A percentile compares a stretch with the other conserved stretches of the same genome.
Evolutionary conservation across 2,113 vertebrate genomes (phyloP).

Genomic region (Xyrauchen texanus): DNA sequence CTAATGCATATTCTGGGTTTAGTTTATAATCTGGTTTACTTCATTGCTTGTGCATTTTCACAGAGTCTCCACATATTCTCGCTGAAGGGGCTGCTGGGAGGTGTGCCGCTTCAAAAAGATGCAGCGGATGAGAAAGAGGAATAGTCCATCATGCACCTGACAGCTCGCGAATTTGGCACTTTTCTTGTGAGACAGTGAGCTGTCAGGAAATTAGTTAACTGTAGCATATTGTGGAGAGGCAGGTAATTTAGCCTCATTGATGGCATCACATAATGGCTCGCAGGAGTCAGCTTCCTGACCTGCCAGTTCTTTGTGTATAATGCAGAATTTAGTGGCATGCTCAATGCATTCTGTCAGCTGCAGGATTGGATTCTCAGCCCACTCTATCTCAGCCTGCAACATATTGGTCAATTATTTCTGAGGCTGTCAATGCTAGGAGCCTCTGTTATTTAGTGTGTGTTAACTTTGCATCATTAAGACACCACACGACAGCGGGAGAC

Average conservation of each 20-base stretch:
- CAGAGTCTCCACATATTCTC: slow-evolving; percentile 15
- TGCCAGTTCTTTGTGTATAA: slow-evolving; percentile 80
- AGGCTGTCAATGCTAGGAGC: slow-evolving; percentile 76
- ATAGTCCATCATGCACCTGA: slow-evolving; percentile 69
- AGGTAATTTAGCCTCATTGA: slow-evolving; percentile 78
- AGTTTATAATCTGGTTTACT: slow-evolving; percentile 33
- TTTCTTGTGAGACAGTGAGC: slow-evolving; percentile 61
- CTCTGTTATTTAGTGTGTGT: slow-evolving; percentile 81
- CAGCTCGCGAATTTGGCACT: slow-evolving; percentile 69
- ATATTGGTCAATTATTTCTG: slow-evolving; percentile 83
- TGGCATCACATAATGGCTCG: slow-evolving; percentile 74
- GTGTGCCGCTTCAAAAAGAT: slow-evolving; percentile 46
- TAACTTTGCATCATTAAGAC: slow-evolving; percentile 82
- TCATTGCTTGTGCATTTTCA: slow-evolving; percentile 36
- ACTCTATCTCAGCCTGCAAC: slow-evolving; percentile 77
- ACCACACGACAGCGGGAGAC: slow-evolving; percentile 70
- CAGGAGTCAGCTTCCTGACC: slow-evolving; percentile 76
- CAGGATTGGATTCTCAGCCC: slow-evolving; percentile 80
- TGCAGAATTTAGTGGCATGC: slow-evolving; percentile 77
- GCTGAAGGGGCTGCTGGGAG: slow-evolving; percentile 45
- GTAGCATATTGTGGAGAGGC: slow-evolving; percentile 72
- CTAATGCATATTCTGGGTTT: slow-evolving; percentile 18
- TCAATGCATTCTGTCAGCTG: slow-evolving; percentile 81
- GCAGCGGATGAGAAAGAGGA: slow-evolving; percentile 50
- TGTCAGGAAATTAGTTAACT: slow-evolving; percentile 79